A percentile compares a stretch with the other conserved stretches of the same genome.
These are phyloP conservation scores for Ibidorhyncha struthersii DNA, from an alignment of 2,113 vertebrate species.

Conservation along the genomic window DNA sequence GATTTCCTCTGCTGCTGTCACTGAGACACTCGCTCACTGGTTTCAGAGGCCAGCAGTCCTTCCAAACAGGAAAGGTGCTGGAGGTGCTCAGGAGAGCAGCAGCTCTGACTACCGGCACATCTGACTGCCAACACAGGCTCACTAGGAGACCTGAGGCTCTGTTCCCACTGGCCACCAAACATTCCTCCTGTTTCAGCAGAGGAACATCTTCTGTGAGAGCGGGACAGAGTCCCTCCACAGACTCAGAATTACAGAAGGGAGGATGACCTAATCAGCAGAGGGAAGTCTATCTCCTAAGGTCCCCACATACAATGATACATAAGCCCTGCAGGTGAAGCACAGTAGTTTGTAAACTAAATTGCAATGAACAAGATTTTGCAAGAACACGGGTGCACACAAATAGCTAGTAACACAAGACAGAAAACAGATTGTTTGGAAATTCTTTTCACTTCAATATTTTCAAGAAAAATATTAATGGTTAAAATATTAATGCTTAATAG, in stretches of 20 bases:
- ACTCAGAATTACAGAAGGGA: neutral
- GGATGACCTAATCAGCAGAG: neutral
- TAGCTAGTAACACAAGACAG: neutral
- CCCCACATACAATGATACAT: neutral
- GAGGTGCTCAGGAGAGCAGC: neutral
- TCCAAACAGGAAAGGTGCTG: fast-evolving
- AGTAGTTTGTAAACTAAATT: neutral
- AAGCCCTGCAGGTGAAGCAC: neutral
- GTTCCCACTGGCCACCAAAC: neutral
- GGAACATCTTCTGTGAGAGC: neutral
- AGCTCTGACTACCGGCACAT: neutral
- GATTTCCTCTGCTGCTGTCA: neutral
- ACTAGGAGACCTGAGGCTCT: neutral
- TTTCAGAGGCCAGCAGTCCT: neutral
- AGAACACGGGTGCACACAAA: neutral
- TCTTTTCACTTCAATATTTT: neutral
- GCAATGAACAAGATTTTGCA: neutral
- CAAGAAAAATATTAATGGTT: neutral
- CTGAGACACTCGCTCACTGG: neutral
- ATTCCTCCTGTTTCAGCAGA: neutral
- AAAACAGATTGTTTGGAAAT: neutral
- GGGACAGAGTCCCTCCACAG: neutral
- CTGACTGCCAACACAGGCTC: neutral
- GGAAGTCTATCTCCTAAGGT: neutral
- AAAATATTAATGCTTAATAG: neutral